Evolutionary conservation across 2,113 vertebrate species (phyloP).

Genomic region (Syngnathoides biaculeatus): DNA sequence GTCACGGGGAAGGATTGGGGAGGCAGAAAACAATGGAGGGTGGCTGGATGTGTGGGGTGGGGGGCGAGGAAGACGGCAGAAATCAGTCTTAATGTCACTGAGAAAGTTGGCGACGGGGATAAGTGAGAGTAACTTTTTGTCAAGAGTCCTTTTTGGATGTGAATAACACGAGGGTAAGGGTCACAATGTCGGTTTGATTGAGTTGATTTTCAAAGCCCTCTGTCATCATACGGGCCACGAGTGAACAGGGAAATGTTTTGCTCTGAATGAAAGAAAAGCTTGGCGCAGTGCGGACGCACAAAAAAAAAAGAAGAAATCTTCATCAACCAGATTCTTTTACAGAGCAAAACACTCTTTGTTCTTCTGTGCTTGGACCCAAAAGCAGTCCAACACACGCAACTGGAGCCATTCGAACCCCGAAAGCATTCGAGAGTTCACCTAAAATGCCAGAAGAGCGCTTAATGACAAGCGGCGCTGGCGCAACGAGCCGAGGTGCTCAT

Average conservation of each 20-base stretch:
- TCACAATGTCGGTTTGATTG: background rate
- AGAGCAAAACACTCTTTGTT: background rate
- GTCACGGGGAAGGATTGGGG: conserved; percentile 9
- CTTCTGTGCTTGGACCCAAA: background rate
- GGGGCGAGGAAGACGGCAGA: background rate
- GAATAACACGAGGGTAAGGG: background rate
- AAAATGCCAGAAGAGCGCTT: conserved; percentile 29
- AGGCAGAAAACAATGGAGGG: background rate
- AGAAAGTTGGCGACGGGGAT: conserved; percentile 17
- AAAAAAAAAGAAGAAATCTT: background rate
- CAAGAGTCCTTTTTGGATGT: background rate
- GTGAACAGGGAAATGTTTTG: background rate
- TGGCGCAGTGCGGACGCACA: background rate
- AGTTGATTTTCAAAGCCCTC: background rate
- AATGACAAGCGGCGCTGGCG: conserved; percentile 42
- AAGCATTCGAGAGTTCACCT: conserved; percentile 10
- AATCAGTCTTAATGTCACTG: conserved; percentile 35
- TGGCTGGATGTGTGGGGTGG: no score
- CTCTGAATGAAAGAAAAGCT: background rate
- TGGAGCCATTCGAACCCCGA: no score
- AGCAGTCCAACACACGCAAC: background rate
- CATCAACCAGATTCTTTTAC: no score
- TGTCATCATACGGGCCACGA: background rate
- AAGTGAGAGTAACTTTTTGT: background rate
- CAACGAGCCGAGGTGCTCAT: conserved; percentile 54